Evolutionary conservation across 2,797 vertebrate species (phyloP).

Genomic region (Anableps anableps): DNA sequence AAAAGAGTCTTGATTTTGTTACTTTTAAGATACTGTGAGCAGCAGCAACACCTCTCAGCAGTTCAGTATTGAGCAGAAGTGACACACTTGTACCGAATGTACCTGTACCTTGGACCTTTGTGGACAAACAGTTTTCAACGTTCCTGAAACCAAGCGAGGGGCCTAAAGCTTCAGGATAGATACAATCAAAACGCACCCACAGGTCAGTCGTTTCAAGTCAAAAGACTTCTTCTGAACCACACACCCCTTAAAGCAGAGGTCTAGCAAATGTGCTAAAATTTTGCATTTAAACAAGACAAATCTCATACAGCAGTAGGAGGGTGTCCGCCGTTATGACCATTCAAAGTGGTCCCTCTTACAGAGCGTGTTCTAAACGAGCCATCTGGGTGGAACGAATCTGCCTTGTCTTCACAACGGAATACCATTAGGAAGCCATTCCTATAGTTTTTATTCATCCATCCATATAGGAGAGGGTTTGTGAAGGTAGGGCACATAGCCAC

Average conservation of each 20-base stretch:
- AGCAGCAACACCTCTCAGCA: neutral
- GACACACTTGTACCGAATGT: neutral
- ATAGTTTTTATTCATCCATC: constrained; percentile 98
- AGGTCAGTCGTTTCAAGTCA: constrained; percentile 50
- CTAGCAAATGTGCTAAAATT: constrained; percentile 16
- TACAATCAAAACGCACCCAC: constrained; percentile 35
- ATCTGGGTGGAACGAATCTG: constrained; percentile 86
- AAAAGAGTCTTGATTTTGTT: neutral
- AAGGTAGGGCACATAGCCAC: constrained; percentile 95
- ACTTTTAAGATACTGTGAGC: neutral
- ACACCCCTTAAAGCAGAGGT: constrained; percentile 34
- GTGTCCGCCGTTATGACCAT: constrained; percentile 80
- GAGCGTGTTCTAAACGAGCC: constrained; percentile 89
- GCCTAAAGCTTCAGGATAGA: constrained; percentile 31
- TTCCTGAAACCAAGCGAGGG: neutral
- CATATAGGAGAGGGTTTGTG: constrained; percentile 90
- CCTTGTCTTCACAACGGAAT: constrained; percentile 90
- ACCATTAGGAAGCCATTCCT: constrained; percentile 93
- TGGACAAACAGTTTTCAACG: neutral
- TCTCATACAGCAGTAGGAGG: constrained; percentile 86
- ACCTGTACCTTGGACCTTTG: neutral
- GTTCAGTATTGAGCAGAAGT: neutral
- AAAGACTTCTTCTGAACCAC: constrained; percentile 49
- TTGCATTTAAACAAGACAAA: neutral
- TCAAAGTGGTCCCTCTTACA: constrained; percentile 80